Base-by-base conservation (phyloP, 2,113 vertebrate genomes). In the Sitta europaea region DNA sequence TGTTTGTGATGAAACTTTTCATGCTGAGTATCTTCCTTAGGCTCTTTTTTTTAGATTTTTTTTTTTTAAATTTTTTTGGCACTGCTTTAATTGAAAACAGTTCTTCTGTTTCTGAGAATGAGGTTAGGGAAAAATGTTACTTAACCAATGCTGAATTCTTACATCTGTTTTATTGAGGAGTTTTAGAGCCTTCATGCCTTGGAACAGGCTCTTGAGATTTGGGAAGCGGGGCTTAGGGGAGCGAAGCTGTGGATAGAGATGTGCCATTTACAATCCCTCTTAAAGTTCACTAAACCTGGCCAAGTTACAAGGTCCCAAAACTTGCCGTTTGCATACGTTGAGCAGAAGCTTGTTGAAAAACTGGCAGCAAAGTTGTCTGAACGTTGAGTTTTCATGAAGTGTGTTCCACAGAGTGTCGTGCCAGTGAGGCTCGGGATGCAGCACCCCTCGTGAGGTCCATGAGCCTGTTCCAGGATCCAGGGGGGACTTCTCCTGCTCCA, bases 51-150 rank as follows among this genome's bases (percentile, higher is more conserved):
- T 21, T 3, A 19, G 33, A 21, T 15, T 51, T 42, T 45, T 43
- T 79, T 40, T 62, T 75, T 53, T 17, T 7, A 5, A 17, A 11
- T 21, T 84, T 58, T 75, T 53, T 71, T 90, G 81, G 78, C 78
- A 54, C 21, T 58, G 35, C 53, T 83, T 93, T 96, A 91, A 96
- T 95, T 94, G 63, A 94, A 94, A 97, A 61, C 95, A 95, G 88
- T 78, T 90, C 61, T 85, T 77, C 66, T 92, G 58, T 78, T 95
- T 79, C 90, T 96, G 95, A 96, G 90, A 97, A 95, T 88, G 92
- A 93, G 92, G 92, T 93, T 97, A 95, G 78, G 90, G 88, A 92
- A 96, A 75, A 95, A 96, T 94, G 95, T 95, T 82, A 65, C 48
- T 96, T 94, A 95, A 94, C 81, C 92, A 57, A 23, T 23, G 27